phyloP scores from a whole-genome alignment of 2,888 invertebrate species.

The Polymixis lichenea region DNA sequence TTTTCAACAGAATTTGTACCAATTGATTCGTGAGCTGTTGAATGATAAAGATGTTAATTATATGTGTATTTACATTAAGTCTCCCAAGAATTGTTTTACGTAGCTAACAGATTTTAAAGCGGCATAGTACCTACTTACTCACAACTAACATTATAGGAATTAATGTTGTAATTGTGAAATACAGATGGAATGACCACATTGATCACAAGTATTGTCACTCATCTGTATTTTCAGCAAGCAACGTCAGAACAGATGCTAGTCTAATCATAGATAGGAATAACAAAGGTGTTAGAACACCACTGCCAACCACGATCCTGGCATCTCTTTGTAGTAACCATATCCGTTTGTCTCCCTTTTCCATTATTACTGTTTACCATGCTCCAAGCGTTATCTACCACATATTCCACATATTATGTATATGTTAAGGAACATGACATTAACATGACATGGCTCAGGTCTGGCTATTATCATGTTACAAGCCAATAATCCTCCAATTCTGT shows the following conservation, averaged over 20 bases:
- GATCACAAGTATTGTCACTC: background rate
- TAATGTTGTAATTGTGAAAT: background rate
- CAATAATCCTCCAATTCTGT: conserved; percentile 22
- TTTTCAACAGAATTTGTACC: conserved; percentile 68
- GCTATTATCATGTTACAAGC: conserved; percentile 19
- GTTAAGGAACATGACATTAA: background rate
- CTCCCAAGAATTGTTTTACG: background rate
- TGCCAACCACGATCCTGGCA: background rate
- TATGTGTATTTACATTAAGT: conserved; percentile 16
- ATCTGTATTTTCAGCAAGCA: background rate
- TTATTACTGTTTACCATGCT: background rate
- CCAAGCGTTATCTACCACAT: background rate
- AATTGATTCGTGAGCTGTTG: conserved; percentile 63
- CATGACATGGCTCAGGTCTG: background rate
- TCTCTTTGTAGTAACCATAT: conserved; percentile 12
- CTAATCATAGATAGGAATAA: conserved; percentile 20
- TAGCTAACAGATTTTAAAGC: background rate
- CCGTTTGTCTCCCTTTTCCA: background rate
- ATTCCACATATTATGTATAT: background rate
- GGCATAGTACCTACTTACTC: background rate
- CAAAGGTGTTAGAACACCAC: background rate
- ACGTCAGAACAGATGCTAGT: background rate
- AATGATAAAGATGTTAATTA: conserved; percentile 60
- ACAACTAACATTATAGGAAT: background rate
- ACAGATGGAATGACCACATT: background rate